Percentiles rank a stretch among this genome's conserved stretches.
phyloP scores from a whole-genome alignment of 2,113 vertebrate species.

The Cygnus buccinator region DNA sequence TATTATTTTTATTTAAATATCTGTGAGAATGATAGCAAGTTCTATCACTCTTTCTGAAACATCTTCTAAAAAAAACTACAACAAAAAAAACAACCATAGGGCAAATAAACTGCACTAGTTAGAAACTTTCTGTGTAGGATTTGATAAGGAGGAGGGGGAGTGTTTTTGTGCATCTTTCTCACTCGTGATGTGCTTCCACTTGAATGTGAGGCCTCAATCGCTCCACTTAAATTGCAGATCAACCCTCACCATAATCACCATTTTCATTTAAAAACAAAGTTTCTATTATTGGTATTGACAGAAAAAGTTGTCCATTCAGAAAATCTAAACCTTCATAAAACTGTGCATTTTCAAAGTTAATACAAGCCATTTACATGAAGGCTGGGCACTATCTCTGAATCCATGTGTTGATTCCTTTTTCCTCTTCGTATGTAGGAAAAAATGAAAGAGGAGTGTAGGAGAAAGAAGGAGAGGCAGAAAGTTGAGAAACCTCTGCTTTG shows the following conservation, averaged over 20 bases:
- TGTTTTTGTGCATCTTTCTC: neutral
- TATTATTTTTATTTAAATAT: neutral
- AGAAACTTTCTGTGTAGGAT: neutral
- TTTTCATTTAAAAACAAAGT: neutral
- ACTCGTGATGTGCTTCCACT: neutral
- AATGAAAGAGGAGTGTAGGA: neutral
- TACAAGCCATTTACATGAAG: neutral
- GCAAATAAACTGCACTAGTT: neutral
- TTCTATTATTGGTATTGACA: neutral
- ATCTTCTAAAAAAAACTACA: neutral
- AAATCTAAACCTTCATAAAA: neutral
- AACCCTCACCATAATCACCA: neutral
- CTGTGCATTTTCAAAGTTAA: neutral
- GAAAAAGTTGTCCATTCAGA: neutral
- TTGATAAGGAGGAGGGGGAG: neutral
- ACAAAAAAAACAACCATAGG: no score
- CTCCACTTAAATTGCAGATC: neutral
- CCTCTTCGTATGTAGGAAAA: neutral
- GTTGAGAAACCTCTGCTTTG: neutral
- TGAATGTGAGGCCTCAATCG: neutral
- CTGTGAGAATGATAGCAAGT: neutral
- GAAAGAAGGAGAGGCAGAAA: neutral
- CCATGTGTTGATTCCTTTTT: neutral
- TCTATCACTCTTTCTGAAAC: neutral
- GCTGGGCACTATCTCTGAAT: neutral